These are phyloP conservation scores for Nyctereutes procyonoides DNA, from an alignment of 2,113 vertebrate genomes.

Conservation along the genomic window DNA sequence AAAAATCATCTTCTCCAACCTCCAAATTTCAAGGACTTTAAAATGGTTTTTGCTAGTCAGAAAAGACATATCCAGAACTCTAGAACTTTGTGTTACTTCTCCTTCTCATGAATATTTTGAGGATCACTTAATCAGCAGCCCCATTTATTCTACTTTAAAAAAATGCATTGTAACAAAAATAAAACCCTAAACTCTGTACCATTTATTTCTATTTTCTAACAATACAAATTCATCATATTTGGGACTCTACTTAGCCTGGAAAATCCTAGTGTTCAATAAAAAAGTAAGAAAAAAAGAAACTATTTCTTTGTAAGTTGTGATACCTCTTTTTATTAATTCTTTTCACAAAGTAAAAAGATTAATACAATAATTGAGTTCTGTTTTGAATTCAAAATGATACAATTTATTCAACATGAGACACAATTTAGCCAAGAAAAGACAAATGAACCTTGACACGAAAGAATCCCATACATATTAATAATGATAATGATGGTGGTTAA, in stretches of 20 bases:
- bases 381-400: constrained; percentile 7
- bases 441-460: not conserved
- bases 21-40: not conserved
- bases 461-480: not conserved
- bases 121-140: not conserved
- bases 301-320: not conserved
- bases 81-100: not conserved
- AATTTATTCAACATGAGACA: not conserved
- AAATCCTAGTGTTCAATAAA: not conserved
- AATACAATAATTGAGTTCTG: not conserved
- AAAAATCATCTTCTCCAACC: not conserved
- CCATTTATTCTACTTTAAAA: not conserved
- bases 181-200: not conserved
- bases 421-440: not conserved
- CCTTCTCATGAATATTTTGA: not conserved
- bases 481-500: not conserved
- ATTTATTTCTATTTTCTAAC: not conserved
- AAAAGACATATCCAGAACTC: not conserved
- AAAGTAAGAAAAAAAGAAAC: not conserved
- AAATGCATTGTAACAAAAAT: not conserved
- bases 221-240: not conserved
- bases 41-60: not conserved
- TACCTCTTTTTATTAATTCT: not conserved
- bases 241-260: not conserved
- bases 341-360: not conserved